Evolutionary conservation across 1,140 invertebrate genomes (phyloP).

Genomic region (Zaprionus tsacasi): DNA sequence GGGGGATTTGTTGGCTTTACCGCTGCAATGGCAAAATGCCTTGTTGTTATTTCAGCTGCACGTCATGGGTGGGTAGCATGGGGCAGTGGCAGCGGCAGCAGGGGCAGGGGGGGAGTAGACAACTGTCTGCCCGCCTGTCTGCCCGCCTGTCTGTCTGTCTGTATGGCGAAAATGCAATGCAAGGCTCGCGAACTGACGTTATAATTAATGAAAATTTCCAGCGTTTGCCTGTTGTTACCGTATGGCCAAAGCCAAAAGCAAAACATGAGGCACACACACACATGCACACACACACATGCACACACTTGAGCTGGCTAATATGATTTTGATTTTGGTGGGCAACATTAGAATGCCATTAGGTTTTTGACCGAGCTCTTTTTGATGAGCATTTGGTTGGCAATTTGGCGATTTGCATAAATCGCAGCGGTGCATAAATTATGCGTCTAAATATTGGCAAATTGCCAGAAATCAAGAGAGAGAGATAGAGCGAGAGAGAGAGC

Average conservation of each 20-base stretch:
- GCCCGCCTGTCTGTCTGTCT: too few relatives aligned
- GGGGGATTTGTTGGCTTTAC: conserved; percentile 52
- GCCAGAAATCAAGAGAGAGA: conserved; percentile 37
- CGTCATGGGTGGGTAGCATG: conserved; percentile 30
- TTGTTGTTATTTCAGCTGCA: conserved; percentile 75
- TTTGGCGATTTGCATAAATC: conserved; percentile 66
- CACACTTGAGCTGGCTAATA: conserved; percentile 58
- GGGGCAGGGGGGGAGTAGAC: neutral
- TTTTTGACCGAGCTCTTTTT: conserved; percentile 39
- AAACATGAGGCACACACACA: conserved; percentile 33
- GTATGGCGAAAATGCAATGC: conserved; percentile 50
- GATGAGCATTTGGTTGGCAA: conserved; percentile 42
- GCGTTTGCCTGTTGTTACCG: conserved; percentile 43
- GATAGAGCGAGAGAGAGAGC: neutral
- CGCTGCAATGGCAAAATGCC: conserved; percentile 43
- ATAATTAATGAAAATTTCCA: conserved; percentile 81
- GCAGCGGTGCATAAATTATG: conserved; percentile 72
- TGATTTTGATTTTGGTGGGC: conserved; percentile 78
- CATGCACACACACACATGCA: conserved; percentile 9
- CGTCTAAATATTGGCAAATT: conserved; percentile 58
- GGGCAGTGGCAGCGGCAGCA: too few relatives aligned
- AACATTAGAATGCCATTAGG: conserved; percentile 77
- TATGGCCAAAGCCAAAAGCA: conserved; percentile 46
- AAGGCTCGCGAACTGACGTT: conserved; percentile 63
- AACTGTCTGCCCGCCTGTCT: conserved; percentile 32